These are phyloP conservation scores for Pipistrellus kuhlii DNA, from an alignment of 2,797 vertebrate genomes.

Conservation along the genomic window DNA sequence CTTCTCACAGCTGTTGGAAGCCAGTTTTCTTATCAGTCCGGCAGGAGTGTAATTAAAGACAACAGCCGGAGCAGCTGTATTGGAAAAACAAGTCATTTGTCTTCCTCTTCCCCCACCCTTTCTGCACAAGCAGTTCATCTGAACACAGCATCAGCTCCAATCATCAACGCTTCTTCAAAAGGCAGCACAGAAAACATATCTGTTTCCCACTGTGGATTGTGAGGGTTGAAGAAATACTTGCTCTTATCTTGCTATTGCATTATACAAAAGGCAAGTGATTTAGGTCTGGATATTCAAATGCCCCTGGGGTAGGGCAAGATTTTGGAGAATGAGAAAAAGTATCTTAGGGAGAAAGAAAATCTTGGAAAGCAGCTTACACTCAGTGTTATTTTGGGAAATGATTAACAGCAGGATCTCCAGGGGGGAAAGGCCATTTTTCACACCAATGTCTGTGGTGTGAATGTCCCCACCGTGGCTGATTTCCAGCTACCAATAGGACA, in stretches of 20 bases:
- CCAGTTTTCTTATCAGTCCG: slow-evolving; percentile 62
- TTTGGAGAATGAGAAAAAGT: slow-evolving; percentile 62
- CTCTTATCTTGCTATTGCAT: slow-evolving; percentile 33
- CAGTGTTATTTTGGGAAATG: neutral
- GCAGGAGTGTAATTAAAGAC: slow-evolving; percentile 86
- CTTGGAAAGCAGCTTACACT: neutral
- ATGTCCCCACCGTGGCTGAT: neutral
- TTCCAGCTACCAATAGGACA: neutral
- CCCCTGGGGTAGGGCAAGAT: slow-evolving; percentile 70
- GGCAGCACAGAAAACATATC: slow-evolving; percentile 78
- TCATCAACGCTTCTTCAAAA: slow-evolving; percentile 64
- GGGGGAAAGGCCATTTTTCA: neutral
- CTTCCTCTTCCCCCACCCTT: slow-evolving; percentile 59
- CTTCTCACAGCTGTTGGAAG: slow-evolving; percentile 55
- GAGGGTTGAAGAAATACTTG: slow-evolving; percentile 75
- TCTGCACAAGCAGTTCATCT: slow-evolving; percentile 74
- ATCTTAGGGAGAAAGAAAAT: neutral
- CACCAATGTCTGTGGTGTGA: neutral
- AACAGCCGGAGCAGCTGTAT: slow-evolving; percentile 82
- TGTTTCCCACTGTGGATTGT: slow-evolving; percentile 74
- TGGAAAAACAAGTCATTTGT: slow-evolving; percentile 80
- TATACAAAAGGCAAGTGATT: slow-evolving; percentile 78
- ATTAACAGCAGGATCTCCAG: neutral
- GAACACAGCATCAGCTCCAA: slow-evolving; percentile 74
- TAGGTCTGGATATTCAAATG: slow-evolving; percentile 68